phyloP scores from a whole-genome alignment of 2,113 vertebrate genomes.

The Tupaia tana region DNA sequence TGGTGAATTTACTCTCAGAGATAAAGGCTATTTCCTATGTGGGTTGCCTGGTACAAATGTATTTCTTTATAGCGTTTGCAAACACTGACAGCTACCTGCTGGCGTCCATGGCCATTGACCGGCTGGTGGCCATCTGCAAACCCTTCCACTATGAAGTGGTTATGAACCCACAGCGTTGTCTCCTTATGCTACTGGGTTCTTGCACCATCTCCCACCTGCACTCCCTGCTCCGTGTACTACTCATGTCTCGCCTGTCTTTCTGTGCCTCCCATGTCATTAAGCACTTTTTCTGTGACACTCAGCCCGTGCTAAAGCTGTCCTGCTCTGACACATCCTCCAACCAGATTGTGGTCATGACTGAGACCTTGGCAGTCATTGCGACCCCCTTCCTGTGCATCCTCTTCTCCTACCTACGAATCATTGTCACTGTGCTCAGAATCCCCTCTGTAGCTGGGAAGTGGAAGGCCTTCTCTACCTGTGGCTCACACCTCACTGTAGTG shows the following conservation, averaged over 20 bases:
- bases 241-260: slow-evolving; percentile 75
- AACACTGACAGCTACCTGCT: slow-evolving; percentile 79
- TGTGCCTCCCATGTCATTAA: slow-evolving; percentile 71
- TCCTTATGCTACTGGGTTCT: slow-evolving; percentile 58
- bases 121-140: slow-evolving; percentile 74
- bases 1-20: slow-evolving; percentile 68
- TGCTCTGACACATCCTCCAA: slow-evolving; percentile 73
- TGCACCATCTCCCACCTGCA: slow-evolving; percentile 74
- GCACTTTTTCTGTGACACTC: slow-evolving; percentile 78
- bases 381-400: slow-evolving; percentile 60
- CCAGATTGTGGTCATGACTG: slow-evolving; percentile 63
- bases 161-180: slow-evolving; percentile 38
- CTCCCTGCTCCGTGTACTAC: slow-evolving; percentile 53
- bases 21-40: slow-evolving; percentile 59
- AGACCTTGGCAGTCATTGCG: slow-evolving; percentile 63
- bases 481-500: slow-evolving; percentile 71
- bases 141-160: slow-evolving; percentile 64
- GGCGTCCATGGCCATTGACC: slow-evolving; percentile 76
- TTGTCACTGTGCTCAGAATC: slow-evolving; percentile 47
- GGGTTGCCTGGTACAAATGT: slow-evolving; percentile 77
- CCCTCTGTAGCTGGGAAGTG: slow-evolving; percentile 41
- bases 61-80: slow-evolving; percentile 65
- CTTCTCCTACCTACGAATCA: slow-evolving; percentile 66
- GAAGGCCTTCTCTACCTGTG: slow-evolving; percentile 77
- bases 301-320: slow-evolving; percentile 77